phyloP scores from a whole-genome alignment of 2,797 vertebrate species.

The Sorex maritimensis region DNA sequence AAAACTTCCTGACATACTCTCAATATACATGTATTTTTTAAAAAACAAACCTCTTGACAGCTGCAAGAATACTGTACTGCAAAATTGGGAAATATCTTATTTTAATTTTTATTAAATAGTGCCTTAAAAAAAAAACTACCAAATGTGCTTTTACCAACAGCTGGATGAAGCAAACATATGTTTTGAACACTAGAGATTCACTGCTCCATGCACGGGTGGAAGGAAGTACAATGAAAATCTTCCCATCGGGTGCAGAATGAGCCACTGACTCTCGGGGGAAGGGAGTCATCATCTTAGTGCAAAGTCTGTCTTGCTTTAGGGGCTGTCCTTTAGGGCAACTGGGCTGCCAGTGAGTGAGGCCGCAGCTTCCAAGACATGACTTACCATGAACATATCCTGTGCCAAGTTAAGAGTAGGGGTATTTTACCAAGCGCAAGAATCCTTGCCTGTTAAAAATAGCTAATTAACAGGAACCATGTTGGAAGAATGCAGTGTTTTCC shows the following conservation, averaged over 20 bases:
- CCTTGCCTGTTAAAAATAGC: conserved; percentile 51
- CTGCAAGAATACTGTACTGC: conserved; percentile 45
- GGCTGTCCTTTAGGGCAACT: background rate
- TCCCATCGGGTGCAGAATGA: background rate
- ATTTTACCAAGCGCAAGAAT: conserved; percentile 34
- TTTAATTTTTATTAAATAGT: conserved; percentile 11
- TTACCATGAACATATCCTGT: background rate
- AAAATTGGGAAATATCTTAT: conserved; percentile 52
- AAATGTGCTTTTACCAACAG: conserved; percentile 60
- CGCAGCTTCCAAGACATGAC: background rate
- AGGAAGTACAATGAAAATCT: background rate
- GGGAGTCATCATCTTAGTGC: background rate
- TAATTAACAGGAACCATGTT: conserved; percentile 51
- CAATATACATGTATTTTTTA: background rate
- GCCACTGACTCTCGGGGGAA: background rate
- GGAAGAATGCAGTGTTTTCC: conserved; percentile 74
- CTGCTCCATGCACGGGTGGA: too few relatives aligned
- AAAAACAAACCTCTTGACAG: conserved; percentile 1
- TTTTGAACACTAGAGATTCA: conserved; percentile 15
- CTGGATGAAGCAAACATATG: conserved; percentile 62
- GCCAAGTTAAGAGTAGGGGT: background rate
- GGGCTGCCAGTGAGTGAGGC: background rate
- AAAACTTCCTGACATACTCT: conserved; percentile 51
- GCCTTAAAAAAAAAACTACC: conserved; percentile 38
- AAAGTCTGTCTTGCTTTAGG: background rate